Evolutionary conservation across 2,113 vertebrate species (phyloP).

Genomic region (Leucoraja erinaceus): DNA sequence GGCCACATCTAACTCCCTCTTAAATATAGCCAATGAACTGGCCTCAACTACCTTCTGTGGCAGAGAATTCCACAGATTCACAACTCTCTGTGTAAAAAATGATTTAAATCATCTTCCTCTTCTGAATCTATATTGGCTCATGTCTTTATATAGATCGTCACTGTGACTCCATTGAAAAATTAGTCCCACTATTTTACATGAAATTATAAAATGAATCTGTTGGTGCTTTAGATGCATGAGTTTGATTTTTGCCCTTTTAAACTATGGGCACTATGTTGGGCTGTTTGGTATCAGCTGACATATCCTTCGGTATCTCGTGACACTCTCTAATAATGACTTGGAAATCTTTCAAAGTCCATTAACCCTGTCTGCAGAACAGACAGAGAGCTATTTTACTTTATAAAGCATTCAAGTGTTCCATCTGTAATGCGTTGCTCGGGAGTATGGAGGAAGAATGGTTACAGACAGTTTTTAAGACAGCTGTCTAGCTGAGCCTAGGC

Average conservation of each 20-base stretch:
- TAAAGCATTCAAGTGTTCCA: background rate
- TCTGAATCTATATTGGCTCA: background rate
- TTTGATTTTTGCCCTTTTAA: background rate
- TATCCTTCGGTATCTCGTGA: background rate
- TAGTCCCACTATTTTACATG: background rate
- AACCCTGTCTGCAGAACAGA: background rate
- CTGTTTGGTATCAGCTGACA: background rate
- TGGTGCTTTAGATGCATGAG: background rate
- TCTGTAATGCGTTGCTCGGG: background rate
- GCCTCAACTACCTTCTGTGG: too few relatives aligned
- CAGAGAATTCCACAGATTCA: too few relatives aligned
- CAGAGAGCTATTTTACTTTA: background rate
- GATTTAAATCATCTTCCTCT: background rate
- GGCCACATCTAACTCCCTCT: too few relatives aligned
- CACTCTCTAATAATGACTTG: background rate
- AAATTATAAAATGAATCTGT: background rate
- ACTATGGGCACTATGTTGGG: background rate
- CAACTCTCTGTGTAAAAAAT: too few relatives aligned
- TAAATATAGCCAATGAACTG: too few relatives aligned
- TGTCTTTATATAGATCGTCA: background rate
- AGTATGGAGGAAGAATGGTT: too few relatives aligned
- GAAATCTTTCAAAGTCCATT: background rate
- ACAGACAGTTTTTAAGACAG: too few relatives aligned
- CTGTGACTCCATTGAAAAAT: background rate
- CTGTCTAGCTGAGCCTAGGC: too few relatives aligned